These are phyloP conservation scores for Erythrolamprus reginae DNA, from an alignment of 2,113 vertebrate genomes.

Conservation along the genomic window DNA sequence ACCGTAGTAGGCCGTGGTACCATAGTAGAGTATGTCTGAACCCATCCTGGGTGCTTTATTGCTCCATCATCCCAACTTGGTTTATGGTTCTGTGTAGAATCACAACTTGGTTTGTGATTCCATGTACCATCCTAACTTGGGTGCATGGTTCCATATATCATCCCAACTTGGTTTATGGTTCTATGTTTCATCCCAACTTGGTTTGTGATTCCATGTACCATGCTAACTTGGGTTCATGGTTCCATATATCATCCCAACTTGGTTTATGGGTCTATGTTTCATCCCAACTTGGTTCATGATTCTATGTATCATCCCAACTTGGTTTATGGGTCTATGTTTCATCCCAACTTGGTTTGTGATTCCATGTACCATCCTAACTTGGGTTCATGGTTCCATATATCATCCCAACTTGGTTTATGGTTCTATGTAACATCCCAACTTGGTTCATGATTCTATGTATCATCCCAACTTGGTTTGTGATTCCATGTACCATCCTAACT, in stretches of 20 bases:
- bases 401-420: no score
- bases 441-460: not conserved
- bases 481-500: no score
- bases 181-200: not conserved
- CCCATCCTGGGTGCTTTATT: not conserved
- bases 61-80: no score
- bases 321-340: no score
- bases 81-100: not conserved
- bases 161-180: not conserved
- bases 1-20: not conserved
- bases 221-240: not conserved
- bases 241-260: not conserved
- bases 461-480: not conserved
- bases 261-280: no score
- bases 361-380: not conserved
- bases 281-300: no score
- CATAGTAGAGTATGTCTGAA: not conserved
- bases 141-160: not conserved
- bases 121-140: no score
- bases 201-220: not conserved
- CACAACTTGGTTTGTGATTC: not conserved
- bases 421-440: not conserved
- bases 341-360: no score
- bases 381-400: not conserved
- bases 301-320: no score